Conservation (phyloP, 1,140 invertebrate species). For the Drosophila watanabei region DNA sequence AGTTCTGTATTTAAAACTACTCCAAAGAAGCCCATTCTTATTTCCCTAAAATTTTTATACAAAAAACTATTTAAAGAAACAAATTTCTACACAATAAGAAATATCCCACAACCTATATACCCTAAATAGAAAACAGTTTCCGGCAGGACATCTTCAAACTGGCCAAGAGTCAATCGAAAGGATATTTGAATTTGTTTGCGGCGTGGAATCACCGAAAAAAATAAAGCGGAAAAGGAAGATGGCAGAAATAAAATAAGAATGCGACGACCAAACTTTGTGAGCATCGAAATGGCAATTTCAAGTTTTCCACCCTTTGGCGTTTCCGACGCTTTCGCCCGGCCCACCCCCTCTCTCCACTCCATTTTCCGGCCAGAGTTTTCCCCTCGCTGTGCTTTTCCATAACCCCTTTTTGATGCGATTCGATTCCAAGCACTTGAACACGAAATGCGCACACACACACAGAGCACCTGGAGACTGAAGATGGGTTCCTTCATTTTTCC, state of each 20-base stretch:
- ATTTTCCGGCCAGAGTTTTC: conserved; percentile 2
- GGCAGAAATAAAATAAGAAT: conserved; percentile 25
- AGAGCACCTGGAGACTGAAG: conserved; percentile 34
- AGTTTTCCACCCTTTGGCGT: conserved; percentile 51
- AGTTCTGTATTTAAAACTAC: neutral
- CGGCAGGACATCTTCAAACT: conserved; percentile 1
- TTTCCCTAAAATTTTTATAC: neutral
- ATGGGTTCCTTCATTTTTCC: conserved; percentile 15
- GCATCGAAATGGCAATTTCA: conserved; percentile 63
- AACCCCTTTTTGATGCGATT: conserved; percentile 17
- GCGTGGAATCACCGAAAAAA: conserved; percentile 12
- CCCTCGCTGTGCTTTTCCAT: conserved; percentile 7
- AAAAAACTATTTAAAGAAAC: neutral
- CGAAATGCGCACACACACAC: conserved; percentile 20
- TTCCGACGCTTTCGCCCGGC: neutral
- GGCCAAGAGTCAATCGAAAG: conserved; percentile 36
- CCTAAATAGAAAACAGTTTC: neutral
- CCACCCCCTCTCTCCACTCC: neutral
- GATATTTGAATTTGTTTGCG: conserved; percentile 49
- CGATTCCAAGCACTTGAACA: conserved; percentile 48
- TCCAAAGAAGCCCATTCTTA: neutral
- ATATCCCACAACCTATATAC: neutral
- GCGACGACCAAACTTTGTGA: conserved; percentile 32
- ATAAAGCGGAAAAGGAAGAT: conserved; percentile 16
- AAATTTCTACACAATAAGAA: neutral